These are phyloP conservation scores for Allacma fusca DNA, from an alignment of 2,888 invertebrate species.

Conservation along the genomic window DNA sequence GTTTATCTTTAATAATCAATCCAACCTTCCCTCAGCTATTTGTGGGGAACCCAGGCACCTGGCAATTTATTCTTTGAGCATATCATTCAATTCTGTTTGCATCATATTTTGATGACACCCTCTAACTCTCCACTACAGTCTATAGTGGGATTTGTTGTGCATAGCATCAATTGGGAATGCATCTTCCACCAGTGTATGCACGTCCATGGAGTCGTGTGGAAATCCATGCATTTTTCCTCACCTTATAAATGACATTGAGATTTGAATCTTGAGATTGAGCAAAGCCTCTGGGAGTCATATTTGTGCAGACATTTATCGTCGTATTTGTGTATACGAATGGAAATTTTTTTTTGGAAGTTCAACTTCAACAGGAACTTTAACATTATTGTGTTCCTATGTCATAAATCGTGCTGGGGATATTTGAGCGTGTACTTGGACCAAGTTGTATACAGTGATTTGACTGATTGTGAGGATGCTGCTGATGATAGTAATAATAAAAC, in stretches of 20 bases:
- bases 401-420: not conserved
- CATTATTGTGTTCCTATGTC: not conserved
- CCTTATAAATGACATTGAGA: too few species aligned
- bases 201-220: too few species aligned
- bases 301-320: too few species aligned
- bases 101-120: not conserved
- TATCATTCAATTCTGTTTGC: not conserved
- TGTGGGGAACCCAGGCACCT: too few species aligned
- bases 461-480: not conserved
- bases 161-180: not conserved
- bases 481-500: not conserved
- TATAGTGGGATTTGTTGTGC: too few species aligned
- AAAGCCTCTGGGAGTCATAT: too few species aligned
- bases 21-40: not conserved
- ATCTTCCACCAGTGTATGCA: not conserved
- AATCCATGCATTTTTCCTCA: too few species aligned
- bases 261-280: too few species aligned
- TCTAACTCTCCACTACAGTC: too few species aligned
- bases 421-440: too few species aligned
- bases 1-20: constrained; percentile 26
- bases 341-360: not conserved
- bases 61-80: too few species aligned
- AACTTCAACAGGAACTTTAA: not conserved
- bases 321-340: not conserved
- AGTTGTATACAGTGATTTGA: not conserved